Evolutionary conservation across 2,888 invertebrate species (phyloP).

Genomic region (Chrysotoxum bicinctum): DNA sequence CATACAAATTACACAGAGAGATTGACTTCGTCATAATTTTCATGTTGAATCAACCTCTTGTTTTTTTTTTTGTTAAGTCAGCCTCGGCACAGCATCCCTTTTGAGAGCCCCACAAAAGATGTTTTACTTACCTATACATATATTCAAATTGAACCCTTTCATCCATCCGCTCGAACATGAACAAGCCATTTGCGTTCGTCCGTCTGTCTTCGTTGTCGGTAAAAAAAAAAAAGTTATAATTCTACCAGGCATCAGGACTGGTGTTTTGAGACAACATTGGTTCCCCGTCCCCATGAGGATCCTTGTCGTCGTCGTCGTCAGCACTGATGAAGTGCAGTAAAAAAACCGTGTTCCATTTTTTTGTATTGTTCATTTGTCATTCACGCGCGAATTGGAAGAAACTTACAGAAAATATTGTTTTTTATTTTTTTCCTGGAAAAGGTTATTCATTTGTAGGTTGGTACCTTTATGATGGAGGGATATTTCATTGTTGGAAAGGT

Average conservation of each 20-base stretch:
- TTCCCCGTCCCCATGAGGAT: not conserved
- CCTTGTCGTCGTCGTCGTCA: not conserved
- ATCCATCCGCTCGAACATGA: conserved; percentile 45
- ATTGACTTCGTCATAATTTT: not conserved
- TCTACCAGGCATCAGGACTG: not conserved
- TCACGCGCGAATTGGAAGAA: no score
- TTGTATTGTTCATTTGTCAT: no score
- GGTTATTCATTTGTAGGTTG: no score
- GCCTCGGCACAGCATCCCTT: not conserved
- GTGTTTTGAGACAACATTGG: not conserved
- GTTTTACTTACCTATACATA: not conserved
- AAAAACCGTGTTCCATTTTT: conserved; percentile 1
- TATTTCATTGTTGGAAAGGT: no score
- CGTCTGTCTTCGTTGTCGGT: not conserved
- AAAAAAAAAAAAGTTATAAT: not conserved
- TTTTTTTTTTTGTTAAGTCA: not conserved
- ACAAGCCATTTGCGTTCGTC: not conserved
- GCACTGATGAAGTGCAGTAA: not conserved
- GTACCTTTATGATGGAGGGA: no score
- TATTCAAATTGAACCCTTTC: conserved; percentile 58
- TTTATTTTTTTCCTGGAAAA: no score
- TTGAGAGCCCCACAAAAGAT: not conserved
- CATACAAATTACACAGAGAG: not conserved
- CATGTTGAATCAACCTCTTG: not conserved
- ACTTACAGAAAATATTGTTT: no score